Conservation (phyloP, 2,797 vertebrate genomes). For the Trachops cirrhosus region DNA sequence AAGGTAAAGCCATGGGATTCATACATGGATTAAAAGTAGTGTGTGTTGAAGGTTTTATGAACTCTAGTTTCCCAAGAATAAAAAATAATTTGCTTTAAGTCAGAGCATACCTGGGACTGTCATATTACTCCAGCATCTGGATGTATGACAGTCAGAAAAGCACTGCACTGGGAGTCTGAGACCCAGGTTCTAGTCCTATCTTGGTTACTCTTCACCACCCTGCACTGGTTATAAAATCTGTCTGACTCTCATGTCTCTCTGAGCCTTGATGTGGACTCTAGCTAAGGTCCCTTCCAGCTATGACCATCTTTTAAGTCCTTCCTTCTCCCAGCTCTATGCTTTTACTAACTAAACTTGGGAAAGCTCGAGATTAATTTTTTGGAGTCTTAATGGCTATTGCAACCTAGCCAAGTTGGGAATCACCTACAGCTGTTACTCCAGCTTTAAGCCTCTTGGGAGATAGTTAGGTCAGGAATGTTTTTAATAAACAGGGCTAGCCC, state of each 20-base stretch:
- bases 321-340: not conserved
- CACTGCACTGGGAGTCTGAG: not conserved
- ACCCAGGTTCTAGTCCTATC: not conserved
- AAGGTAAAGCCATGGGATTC: not conserved
- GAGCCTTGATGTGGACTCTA: not conserved
- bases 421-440: constrained; percentile 59
- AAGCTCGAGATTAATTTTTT: constrained; percentile 4
- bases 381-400: not conserved
- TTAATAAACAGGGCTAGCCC: constrained; percentile 44
- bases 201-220: not conserved
- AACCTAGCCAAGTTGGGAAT: constrained; percentile 65
- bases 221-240: not conserved
- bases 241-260: not conserved
- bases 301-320: not conserved
- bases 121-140: not conserved
- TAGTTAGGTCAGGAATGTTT: constrained; percentile 3
- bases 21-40: not conserved
- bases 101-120: not conserved
- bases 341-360: constrained; percentile 9
- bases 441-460: constrained; percentile 26
- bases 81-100: not conserved
- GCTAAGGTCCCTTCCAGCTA: not conserved
- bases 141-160: not conserved
- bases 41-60: not conserved
- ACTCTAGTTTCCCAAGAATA: not conserved